Conservation (phyloP, 1,140 invertebrate genomes). For the Drosophila tsacasi region DNA sequence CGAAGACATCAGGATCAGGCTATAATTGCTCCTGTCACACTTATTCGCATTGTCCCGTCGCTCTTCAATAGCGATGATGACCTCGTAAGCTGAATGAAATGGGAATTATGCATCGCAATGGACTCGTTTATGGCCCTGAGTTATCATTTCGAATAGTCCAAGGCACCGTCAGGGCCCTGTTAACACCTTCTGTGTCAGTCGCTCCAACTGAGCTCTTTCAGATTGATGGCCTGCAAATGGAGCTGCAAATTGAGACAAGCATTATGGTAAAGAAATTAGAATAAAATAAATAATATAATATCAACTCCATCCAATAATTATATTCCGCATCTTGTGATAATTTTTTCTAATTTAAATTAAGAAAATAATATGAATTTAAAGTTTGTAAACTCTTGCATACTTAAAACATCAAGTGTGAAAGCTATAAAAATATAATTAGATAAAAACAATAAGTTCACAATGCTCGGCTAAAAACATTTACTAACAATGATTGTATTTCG, state of each 20-base stretch:
- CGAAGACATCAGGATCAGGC: constrained; percentile 52
- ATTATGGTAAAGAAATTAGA: no score
- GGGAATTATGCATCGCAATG: constrained; percentile 57
- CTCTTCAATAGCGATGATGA: constrained; percentile 62
- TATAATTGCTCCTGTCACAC: constrained; percentile 80
- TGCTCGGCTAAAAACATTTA: neutral
- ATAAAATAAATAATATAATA: neutral
- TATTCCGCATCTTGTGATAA: neutral
- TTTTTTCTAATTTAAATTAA: neutral
- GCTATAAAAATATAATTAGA: neutral
- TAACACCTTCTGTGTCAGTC: constrained; percentile 55
- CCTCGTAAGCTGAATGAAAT: constrained; percentile 64
- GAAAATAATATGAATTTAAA: neutral
- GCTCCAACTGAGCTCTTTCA: constrained; percentile 5
- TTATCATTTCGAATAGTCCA: constrained; percentile 42
- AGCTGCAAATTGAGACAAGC: neutral
- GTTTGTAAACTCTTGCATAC: neutral
- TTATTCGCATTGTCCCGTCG: constrained; percentile 74
- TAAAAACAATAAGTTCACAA: neutral
- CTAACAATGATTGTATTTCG: neutral
- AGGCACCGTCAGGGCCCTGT: constrained; percentile 36
- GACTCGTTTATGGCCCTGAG: constrained; percentile 43
- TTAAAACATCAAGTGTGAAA: neutral
- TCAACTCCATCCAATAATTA: neutral
- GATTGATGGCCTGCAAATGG: constrained; percentile 16